Base-by-base conservation (phyloP, 2,888 invertebrate genomes). In the Mesorhabditis spiculigera region DNA sequence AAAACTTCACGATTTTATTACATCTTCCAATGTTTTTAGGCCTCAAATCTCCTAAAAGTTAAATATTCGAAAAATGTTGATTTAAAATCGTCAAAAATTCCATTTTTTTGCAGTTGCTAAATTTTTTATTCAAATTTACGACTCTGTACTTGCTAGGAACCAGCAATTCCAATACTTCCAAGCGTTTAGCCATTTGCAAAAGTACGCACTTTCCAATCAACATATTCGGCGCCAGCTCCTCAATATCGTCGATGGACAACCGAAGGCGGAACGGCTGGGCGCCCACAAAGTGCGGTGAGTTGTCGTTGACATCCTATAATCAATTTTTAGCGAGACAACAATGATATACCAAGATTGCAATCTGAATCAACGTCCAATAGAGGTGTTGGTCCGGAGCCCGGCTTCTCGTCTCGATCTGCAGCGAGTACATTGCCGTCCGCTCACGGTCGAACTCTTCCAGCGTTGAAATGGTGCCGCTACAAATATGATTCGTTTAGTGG, bases 281-380 rank as follows among this genome's bases (percentile, higher is more conserved):
- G 16, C 91, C 90, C 4, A 93, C 91, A 87, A 97, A 97, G 13
- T 91, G 91, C 0, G 96, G 96, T 3, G 93, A 91, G 88, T 96
- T 95, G 87, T 97, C 97, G 87, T 97, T 97, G 86, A 94, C 94
- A 87, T 97, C 97, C 83, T 94, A 88, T 10, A 71, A 62, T 16
- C 16, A 28, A 45, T 41, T 41, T 5, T 28, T 13, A 65, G 6
- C 44, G 8, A 10, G 41, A 63, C 10, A 16, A n/a, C 16, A 13
- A 3, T 16, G 6, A 62, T 13, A 64, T 41, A 10, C 78, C 69
- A 78, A 75, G 68, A 95, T 94, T 88, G 94, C 93, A 67, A 95
- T 92, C 86, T 93, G 90, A 65, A 95, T 89, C 77, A 93, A 91
- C 10, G 82, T 82, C 80, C 82, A 82, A 69, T 82, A 81, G 16